Evolutionary conservation across 35 echinoderm and acorn worm species (phyloP), one percentile per base, ranked within the genome.

Genomic region (Stichopus chloronotus): DNA sequence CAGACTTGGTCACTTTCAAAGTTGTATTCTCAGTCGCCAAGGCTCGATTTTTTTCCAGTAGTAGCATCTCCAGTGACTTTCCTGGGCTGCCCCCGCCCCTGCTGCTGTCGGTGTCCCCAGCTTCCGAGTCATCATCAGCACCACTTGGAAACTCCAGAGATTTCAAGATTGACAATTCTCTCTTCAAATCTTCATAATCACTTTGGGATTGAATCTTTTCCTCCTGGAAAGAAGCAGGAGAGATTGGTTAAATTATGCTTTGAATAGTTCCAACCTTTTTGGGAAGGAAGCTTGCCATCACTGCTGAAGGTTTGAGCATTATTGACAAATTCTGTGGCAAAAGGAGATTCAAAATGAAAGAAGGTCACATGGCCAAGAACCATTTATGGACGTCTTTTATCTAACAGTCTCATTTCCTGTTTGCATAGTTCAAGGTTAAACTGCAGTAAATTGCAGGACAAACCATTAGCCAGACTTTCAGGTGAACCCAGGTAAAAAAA

Each of bases 21-120:
- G 95, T 96, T 17, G 97, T 98, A 76, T 98, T 98, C 90, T 98
- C 97, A 17, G 97, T 94, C 87, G 96, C 95, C 10, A 98, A 86
- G 1, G 97, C 86, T 30, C 97, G 58, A 82, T 98, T 98, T 61
- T 98, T 98, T 78, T 98, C 97, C 19, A 98, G 83, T 0, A 98
- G 92, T 57, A 98, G 79, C 97, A 98, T 93, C 79, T 98, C 97
- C 54, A 98, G 83, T 0, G 97, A 96, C 56, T 98, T 98, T 25
- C 91, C 93, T 14, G 78, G 81, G 9, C 78, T 88, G 6, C 76
- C 92, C 9, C 59, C 92, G 19, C 84, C 92, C 20, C 78, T 88
- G 3, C 30, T 43, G 9, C 78, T 88, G 6, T 84, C 92, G 5
- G 77, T 92, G 19, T 89, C 92, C 20, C 78, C 92, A 3, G 92